Base-by-base conservation (phyloP, 1,140 invertebrate genomes). In the Hylyphantes graminicola region DNA sequence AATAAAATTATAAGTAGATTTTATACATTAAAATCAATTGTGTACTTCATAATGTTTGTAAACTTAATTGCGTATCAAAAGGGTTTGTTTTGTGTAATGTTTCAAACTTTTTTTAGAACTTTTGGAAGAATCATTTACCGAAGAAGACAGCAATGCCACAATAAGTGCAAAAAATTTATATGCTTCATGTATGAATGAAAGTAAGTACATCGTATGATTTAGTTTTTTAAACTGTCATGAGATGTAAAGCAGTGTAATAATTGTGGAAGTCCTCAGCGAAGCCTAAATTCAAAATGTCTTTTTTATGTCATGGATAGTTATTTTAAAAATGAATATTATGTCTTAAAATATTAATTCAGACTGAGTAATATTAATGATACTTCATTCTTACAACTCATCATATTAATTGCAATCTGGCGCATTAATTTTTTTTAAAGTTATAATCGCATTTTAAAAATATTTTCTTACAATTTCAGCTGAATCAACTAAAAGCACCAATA, bases 171-270 rank as follows among this genome's bases (percentile, higher is more conserved):
- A 95, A 89, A 90, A 93, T 88, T 90, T 97, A 0, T 97, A 95
- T 87, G 91, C 92, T 86, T 96, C 95, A 0, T 97, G 96, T 86
- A 94, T 96, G 92, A 94, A 97, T 89, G 92, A 93, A 89, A 91
- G 93, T 93, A 90, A 73, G 79, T 78, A 70, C 12, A 53, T 9
- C 13, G 8, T 11, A 13, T 48, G 48, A 19, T 59, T 59, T 59
- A 2, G 1, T 13, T 13, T 12, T 59, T 59, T 59, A 59, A 17
- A 59, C 57, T 13, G 2, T 17, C 57, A 13, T 12, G n/a, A 13
- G 57, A 13, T 17, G 12, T 59, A 59, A 59, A 59, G n/a, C 57
- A 13, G n/a, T 35, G 35, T 35, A 35, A 35, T 35, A 35, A 35
- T 35, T 35, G 35, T 35, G 35, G 35, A 35, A 35, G 57, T 59